Conservation (phyloP, 2,888 invertebrate genomes). For the Prosopocoilus inquinatus region DNA sequence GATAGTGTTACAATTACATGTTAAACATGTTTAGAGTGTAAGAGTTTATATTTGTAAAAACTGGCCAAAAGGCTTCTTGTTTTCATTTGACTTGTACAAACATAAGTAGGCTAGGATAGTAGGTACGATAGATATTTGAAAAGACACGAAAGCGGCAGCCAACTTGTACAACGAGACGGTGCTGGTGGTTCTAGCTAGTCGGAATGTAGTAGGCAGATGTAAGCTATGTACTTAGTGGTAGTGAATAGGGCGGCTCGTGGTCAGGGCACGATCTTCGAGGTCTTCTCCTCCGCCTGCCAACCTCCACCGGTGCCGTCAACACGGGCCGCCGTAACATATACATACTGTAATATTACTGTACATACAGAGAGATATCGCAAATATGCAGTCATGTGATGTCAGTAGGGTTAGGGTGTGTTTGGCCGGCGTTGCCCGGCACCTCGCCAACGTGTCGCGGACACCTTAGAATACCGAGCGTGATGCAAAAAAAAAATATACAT, state of each 20-base stretch:
- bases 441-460: conserved; percentile 18
- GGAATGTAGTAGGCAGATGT: conserved; percentile 9
- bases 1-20: conserved; percentile 43
- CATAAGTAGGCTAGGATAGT: conserved; percentile 28
- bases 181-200: conserved; percentile 7
- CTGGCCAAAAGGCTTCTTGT: conserved; percentile 23
- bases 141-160: conserved; percentile 27
- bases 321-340: conserved; percentile 33
- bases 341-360: conserved; percentile 46
- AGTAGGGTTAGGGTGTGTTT: conserved; percentile 32
- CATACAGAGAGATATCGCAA: conserved; percentile 42
- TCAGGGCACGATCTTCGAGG: not conserved
- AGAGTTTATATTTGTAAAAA: conserved; percentile 49
- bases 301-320: conserved; percentile 22
- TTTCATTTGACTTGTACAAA: conserved; percentile 32
- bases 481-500: conserved; percentile 33
- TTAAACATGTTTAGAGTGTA: conserved; percentile 44
- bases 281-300: conserved; percentile 2
- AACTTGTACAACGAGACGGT: conserved; percentile 21
- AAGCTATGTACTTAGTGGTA: conserved; percentile 7
- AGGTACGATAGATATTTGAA: conserved; percentile 23
- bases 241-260: not conserved
- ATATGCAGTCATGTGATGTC: conserved; percentile 39
- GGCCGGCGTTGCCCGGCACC: conserved; percentile 16
- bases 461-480: conserved; percentile 28